These are phyloP conservation scores for Uloborus diversus DNA, from an alignment of 1,140 invertebrate genomes.

Conservation along the genomic window DNA sequence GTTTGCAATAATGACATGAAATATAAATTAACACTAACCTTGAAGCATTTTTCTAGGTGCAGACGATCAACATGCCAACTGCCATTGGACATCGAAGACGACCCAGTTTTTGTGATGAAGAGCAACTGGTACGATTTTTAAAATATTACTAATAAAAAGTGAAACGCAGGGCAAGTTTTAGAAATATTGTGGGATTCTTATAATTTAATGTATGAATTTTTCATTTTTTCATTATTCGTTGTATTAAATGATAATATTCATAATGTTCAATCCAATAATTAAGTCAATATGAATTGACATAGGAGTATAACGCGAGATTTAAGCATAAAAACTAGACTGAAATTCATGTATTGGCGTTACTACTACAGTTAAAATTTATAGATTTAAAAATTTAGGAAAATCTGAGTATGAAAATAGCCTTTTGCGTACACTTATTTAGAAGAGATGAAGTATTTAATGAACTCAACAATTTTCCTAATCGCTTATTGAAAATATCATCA, in stretches of 20 bases:
- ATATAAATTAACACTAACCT: too few relatives aligned
- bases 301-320: not conserved
- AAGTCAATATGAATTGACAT: not conserved
- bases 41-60: conserved; percentile 19
- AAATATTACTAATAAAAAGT: not conserved
- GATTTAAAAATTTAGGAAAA: too few relatives aligned
- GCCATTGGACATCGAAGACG: not conserved
- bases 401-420: too few relatives aligned
- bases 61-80: not conserved
- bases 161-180: not conserved
- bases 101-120: conserved; percentile 3
- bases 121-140: not conserved
- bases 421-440: too few relatives aligned
- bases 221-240: not conserved
- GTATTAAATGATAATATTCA: not conserved
- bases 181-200: not conserved
- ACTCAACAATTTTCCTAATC: too few relatives aligned
- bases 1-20: too few relatives aligned
- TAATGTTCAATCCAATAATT: not conserved
- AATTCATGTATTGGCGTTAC: too few relatives aligned
- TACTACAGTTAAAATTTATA: too few relatives aligned
- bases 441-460: too few relatives aligned
- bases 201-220: not conserved
- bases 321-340: too few relatives aligned
- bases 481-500: too few relatives aligned